Conservation (phyloP, 2,113 vertebrate species). For the Odocoileus hemionus region DNA sequence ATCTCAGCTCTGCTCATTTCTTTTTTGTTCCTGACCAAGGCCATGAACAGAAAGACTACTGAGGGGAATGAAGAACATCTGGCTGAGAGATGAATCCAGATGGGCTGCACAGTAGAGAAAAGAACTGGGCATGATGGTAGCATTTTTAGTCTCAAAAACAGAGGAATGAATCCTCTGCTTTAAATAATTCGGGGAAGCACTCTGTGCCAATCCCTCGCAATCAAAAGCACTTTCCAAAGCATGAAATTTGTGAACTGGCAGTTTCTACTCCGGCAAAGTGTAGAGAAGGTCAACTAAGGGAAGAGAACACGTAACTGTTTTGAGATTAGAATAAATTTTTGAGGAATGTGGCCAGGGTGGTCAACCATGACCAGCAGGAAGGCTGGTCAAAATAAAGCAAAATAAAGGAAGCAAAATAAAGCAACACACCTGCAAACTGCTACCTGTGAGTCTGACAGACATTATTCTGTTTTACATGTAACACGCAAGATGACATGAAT, state of each 20-base stretch:
- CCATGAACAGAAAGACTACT: not conserved
- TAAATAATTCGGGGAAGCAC: conserved; percentile 30
- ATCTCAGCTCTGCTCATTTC: not conserved
- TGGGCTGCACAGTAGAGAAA: not conserved
- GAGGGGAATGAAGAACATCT: conserved; percentile 37
- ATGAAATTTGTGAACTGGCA: conserved; percentile 21
- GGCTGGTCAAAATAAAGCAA: not conserved
- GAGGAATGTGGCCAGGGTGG: conserved; percentile 60
- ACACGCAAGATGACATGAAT: not conserved
- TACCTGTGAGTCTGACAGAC: conserved; percentile 19
- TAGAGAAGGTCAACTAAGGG: conserved; percentile 47
- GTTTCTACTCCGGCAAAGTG: conserved; percentile 28
- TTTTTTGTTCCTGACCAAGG: not conserved
- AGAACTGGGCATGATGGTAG: not conserved
- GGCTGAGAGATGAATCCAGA: conserved; percentile 4
- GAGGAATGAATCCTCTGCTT: not conserved
- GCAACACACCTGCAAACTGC: not conserved
- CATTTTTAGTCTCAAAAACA: conserved; percentile 30
- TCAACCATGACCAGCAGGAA: conserved; percentile 41
- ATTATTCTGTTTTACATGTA: conserved; percentile 1
- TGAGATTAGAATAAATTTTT: not conserved
- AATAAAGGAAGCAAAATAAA: conserved; percentile 42
- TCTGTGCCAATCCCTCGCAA: not conserved
- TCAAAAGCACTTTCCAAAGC: conserved; percentile 53
- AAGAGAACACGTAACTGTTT: conserved; percentile 49